phyloP scores from a whole-genome alignment of 1,140 invertebrate species.

The Geopemphigus sp. region DNA sequence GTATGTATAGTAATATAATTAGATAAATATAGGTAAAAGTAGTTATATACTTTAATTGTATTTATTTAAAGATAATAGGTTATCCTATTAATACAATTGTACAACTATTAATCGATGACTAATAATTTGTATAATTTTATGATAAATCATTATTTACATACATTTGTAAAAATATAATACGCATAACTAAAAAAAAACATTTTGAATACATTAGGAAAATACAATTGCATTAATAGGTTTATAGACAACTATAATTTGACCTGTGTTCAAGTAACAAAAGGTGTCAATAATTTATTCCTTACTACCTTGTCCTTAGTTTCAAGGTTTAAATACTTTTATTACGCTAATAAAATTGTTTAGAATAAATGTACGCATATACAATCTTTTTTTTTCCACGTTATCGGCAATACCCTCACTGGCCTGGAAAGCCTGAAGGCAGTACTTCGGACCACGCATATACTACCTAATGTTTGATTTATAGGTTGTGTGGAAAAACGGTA shows the following conservation, averaged over 20 bases:
- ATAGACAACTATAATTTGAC: constrained; percentile 36
- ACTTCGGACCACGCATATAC: no score
- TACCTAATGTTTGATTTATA: no score
- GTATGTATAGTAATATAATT: no score
- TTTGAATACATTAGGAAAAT: constrained; percentile 31
- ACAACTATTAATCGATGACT: not conserved
- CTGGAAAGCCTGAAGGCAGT: no score
- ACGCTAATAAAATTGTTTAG: not conserved
- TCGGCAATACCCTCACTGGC: no score
- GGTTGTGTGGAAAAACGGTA: no score
- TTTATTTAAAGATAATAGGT: not conserved
- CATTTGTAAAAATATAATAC: not conserved
- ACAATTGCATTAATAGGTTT: not conserved
- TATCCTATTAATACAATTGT: not conserved
- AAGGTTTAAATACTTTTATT: not conserved
- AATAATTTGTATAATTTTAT: not conserved
- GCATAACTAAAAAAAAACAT: not conserved
- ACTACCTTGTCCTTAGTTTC: not conserved
- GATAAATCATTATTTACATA: not conserved
- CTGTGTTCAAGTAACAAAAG: constrained; percentile 14
- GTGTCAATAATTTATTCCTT: constrained; percentile 1
- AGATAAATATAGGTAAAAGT: no score
- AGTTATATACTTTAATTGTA: no score
- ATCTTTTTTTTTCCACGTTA: no score
- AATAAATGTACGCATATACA: not conserved